Conservation (phyloP, 30 jellyfish, hydroid and myxozoan genomes). For the Mastigias papua region DNA sequence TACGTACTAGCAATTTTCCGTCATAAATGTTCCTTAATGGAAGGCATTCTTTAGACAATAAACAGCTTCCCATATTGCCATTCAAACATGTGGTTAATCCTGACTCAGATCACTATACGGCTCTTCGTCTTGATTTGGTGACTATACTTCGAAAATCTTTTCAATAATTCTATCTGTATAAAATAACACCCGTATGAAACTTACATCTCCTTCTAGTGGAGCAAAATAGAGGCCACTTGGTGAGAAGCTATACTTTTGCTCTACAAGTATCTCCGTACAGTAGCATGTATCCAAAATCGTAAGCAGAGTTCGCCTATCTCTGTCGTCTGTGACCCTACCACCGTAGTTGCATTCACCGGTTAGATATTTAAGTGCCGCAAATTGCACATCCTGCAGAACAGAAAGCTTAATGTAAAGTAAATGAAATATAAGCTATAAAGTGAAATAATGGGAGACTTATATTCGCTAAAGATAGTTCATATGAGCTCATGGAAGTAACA, state of each 20-base stretch:
- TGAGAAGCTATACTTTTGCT: conserved; percentile 75
- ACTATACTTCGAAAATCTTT: background rate
- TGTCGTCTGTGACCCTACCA: conserved; percentile 96
- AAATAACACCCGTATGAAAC: background rate
- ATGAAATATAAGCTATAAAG: too few relatives aligned
- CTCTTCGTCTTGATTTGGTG: background rate
- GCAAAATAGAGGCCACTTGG: conserved; percentile 93
- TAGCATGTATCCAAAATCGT: conserved; percentile 84
- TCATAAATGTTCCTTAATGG: too few relatives aligned
- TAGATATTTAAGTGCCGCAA: conserved; percentile 87
- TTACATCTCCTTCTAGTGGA: conserved; percentile 93
- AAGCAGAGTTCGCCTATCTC: conserved; percentile 91
- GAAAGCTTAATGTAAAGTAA: too few relatives aligned
- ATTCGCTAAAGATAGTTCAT: too few relatives aligned
- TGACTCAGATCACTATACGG: too few relatives aligned
- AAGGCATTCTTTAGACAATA: too few relatives aligned
- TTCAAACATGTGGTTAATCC: too few relatives aligned
- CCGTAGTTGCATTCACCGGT: conserved; percentile 98
- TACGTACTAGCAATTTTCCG: too few relatives aligned
- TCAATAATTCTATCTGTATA: background rate
- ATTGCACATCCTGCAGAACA: conserved; percentile 83
- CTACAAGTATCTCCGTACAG: conserved; percentile 51
- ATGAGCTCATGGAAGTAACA: too few relatives aligned
- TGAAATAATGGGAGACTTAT: background rate
- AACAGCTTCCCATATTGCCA: too few relatives aligned